Conservation (phyloP, 2,888 invertebrate genomes). For the Linyphia triangularis region DNA sequence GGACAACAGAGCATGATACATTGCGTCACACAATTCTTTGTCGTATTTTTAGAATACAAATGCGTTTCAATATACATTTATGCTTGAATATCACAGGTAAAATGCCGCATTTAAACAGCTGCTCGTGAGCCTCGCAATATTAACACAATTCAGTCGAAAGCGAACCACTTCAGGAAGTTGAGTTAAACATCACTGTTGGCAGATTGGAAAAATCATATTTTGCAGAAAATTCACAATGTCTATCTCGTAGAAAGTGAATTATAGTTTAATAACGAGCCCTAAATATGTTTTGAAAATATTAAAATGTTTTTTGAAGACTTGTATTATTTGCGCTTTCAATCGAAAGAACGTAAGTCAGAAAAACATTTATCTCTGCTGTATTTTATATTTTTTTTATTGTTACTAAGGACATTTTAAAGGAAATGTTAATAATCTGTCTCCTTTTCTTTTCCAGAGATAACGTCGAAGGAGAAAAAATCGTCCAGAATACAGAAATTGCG, state of each 20-base stretch:
- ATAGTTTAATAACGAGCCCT: no score
- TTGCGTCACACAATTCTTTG: background rate
- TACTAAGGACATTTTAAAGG: no score
- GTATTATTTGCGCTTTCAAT: no score
- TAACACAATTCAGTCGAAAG: background rate
- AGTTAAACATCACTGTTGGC: background rate
- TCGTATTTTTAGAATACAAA: background rate
- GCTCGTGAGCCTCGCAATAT: background rate
- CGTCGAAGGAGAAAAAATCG: conserved; percentile 95
- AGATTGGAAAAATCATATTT: background rate
- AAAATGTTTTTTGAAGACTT: no score
- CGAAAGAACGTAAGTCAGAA: no score
- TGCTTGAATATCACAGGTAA: background rate
- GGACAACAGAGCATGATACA: background rate
- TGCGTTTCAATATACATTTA: background rate
- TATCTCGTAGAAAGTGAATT: no score
- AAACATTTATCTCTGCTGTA: no score
- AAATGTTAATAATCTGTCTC: background rate
- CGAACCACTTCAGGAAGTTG: background rate
- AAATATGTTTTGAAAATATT: no score
- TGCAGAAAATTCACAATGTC: no score
- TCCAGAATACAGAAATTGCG: conserved; percentile 95
- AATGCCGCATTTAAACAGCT: background rate
- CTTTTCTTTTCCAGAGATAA: conserved; percentile 83
- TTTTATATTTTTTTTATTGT: no score